Evolutionary conservation across 2,888 invertebrate species (phyloP).

Genomic region (Cepaea hortensis): DNA sequence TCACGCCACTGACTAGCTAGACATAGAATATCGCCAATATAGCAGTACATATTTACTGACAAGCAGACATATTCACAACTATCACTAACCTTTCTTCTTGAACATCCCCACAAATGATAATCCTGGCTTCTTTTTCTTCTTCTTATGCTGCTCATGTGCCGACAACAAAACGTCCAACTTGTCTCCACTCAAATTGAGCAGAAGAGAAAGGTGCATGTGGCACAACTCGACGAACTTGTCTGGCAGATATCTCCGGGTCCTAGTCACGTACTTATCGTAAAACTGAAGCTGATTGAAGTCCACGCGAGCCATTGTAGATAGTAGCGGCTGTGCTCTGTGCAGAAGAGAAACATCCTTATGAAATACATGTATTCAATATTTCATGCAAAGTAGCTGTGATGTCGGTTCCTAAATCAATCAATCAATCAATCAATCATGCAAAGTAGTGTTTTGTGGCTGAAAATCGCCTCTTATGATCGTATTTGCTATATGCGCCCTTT

Average conservation of each 20-base stretch:
- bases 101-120: conserved; percentile 64
- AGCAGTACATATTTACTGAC: too few relatives aligned
- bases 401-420: too few relatives aligned
- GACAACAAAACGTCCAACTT: conserved; percentile 79
- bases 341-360: too few relatives aligned
- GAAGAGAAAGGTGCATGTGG: conserved; percentile 94
- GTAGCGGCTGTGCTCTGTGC: background rate
- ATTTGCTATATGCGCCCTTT: too few relatives aligned
- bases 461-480: too few relatives aligned
- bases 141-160: conserved; percentile 44
- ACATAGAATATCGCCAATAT: too few relatives aligned
- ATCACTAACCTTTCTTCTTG: conserved; percentile 59
- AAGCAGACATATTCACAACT: too few relatives aligned
- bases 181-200: conserved; percentile 89
- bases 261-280: conserved; percentile 62
- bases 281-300: conserved; percentile 58
- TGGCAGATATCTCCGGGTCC: conserved; percentile 79
- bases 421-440: too few relatives aligned
- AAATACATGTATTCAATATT: too few relatives aligned
- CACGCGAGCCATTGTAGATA: background rate
- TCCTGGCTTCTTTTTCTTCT: conserved; percentile 56
- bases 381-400: too few relatives aligned
- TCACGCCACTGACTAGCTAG: too few relatives aligned
- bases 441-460: too few relatives aligned
- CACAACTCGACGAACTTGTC: conserved; percentile 92